Base-by-base conservation (phyloP, 2,113 vertebrate genomes). In the Ptychochromis oligacanthus region DNA sequence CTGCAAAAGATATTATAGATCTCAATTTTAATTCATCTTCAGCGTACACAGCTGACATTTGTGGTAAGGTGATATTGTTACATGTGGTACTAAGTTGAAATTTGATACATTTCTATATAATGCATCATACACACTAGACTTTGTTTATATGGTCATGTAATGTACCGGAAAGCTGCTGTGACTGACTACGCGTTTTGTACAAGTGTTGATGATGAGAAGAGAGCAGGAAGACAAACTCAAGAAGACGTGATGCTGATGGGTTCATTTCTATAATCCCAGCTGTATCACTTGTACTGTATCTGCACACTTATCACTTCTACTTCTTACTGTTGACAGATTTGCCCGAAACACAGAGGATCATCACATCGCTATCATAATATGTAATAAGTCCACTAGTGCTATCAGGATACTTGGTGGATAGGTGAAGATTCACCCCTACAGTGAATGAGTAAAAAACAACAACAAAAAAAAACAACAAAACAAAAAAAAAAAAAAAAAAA, bases 1-100 rank as follows among this genome's bases (percentile, higher is more conserved):
- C 64, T 59, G 11, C 77, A 80, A 34, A 78, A 91, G 82, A 72
- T 70, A 40, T 59, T 54, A 70, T 62, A n/a, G 65, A 89, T 81
- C 60, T 75, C 58, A 24, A 72, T 80, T 84, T 82, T 52, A 79
- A 80, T 77, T 28, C 78, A 36, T 70, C 76, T 24, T 83, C 49
- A 54, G 67, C 4, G 2, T 54, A 54, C 67, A 72, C 67, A 76
- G 78, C 77, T 77, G 18, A 54, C 8, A 46, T 76, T 67, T 75
- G 43, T 26, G 12, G 38, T 55, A 26, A 84, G 24, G 31, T 34
- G 52, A 72, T 72, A 54, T n/a, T n/a, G 67, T 4, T 72, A 34
- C 67, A 72, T 6, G 54, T 72, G 67, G 43, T 12, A 24, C 43
- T 0, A 4, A 54, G 67, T 72, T 54, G 46, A 72, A 72, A 54